Evolutionary conservation across 2,113 vertebrate genomes (phyloP).

Genomic region (Vombatus ursinus): DNA sequence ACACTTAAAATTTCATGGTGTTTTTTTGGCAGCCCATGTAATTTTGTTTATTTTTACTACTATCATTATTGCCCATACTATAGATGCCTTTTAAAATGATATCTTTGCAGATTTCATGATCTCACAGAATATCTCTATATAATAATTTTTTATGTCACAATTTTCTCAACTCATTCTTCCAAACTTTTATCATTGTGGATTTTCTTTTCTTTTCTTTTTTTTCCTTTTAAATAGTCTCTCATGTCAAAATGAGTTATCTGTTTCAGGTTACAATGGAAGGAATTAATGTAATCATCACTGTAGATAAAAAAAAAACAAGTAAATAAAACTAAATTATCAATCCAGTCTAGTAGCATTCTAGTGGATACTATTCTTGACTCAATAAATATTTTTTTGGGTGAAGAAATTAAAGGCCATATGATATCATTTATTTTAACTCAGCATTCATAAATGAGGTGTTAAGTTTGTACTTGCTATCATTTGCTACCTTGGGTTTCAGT

Average conservation of each 20-base stretch:
- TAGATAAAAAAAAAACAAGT: neutral
- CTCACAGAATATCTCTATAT: neutral
- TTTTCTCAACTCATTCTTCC: neutral
- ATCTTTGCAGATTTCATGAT: constrained; percentile 22
- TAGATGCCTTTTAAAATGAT: constrained; percentile 17
- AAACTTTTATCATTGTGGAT: neutral
- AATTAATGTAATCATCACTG: neutral
- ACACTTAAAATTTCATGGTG: neutral
- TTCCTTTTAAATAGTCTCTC: neutral
- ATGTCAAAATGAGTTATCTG: neutral
- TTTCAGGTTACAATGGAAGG: constrained; percentile 29
- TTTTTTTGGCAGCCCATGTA: neutral
- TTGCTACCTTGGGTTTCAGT: constrained; percentile 20
- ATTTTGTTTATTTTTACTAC: neutral
- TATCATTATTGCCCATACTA: constrained; percentile 4
- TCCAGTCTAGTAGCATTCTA: neutral
- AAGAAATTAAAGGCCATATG: neutral
- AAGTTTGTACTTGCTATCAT: neutral
- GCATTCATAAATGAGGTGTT: neutral
- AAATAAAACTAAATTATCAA: neutral
- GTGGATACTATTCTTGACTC: neutral
- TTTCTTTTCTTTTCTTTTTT: neutral
- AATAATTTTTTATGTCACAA: neutral
- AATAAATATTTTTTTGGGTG: neutral
- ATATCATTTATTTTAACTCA: neutral